Percentiles rank a stretch among this genome's conserved stretches.
Conservation (phyloP, 2,797 vertebrate species). For the Paramormyrops hopkinsi region DNA sequence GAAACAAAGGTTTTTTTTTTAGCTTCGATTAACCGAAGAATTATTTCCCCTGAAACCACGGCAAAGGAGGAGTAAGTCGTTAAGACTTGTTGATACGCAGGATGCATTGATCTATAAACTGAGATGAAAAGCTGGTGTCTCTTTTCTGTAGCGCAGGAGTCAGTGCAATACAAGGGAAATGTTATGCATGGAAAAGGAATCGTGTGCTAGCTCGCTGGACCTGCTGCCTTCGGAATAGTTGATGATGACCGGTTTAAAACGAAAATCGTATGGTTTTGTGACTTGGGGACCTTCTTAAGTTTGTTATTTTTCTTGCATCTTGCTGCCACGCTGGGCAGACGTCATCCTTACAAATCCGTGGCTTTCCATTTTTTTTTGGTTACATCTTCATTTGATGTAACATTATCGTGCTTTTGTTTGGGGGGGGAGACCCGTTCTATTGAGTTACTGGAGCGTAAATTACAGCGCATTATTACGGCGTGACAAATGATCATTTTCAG, state of each 20-base stretch:
- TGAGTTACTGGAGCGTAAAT: constrained; percentile 22
- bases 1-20: constrained; percentile 35
- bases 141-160: constrained; percentile 34
- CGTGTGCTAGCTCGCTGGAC: constrained; percentile 9
- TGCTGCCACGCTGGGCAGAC: constrained; percentile 52
- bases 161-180: constrained; percentile 28
- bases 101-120: constrained; percentile 45
- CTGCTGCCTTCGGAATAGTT: constrained; percentile 7
- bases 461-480: constrained; percentile 1
- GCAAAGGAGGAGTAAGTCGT: constrained; percentile 45
- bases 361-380: constrained; percentile 34
- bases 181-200: constrained; percentile 26
- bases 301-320: constrained; percentile 45
- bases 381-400: constrained; percentile 18
- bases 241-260: background rate
- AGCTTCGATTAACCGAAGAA: constrained; percentile 30
- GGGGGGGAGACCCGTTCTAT: constrained; percentile 24
- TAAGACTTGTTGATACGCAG: constrained; percentile 64
- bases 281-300: constrained; percentile 38
- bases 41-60: constrained; percentile 37
- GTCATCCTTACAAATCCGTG: constrained; percentile 48
- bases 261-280: constrained; percentile 25
- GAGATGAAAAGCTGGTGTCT: constrained; percentile 33
- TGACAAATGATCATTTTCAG: background rate
- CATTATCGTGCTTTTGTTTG: constrained; percentile 16